phyloP scores from a whole-genome alignment of 2,797 vertebrate genomes.

The Cynodonichthys magdalenae region DNA sequence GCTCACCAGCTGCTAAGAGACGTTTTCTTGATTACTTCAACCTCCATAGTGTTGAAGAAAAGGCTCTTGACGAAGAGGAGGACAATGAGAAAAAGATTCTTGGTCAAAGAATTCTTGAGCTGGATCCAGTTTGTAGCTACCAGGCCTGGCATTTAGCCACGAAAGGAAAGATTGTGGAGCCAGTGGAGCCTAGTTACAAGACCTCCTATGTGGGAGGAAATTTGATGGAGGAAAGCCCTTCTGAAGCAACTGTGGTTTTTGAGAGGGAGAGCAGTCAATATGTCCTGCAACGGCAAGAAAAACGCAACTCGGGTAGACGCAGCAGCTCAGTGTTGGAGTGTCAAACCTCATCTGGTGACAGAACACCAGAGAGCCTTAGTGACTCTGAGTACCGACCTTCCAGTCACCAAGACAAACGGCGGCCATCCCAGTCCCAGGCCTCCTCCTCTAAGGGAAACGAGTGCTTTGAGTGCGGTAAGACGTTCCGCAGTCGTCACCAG shows the following conservation, averaged over 20 bases:
- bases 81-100: constrained; percentile 53
- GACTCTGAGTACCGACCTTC: constrained; percentile 87
- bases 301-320: constrained; percentile 80
- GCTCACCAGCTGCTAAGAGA: constrained; percentile 79
- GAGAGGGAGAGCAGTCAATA: constrained; percentile 89
- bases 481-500: constrained; percentile 94
- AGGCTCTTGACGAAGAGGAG: constrained; percentile 44
- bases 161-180: constrained; percentile 90
- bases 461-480: constrained; percentile 95
- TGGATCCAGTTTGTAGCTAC: constrained; percentile 95
- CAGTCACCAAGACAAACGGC: constrained; percentile 79
- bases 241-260: constrained; percentile 83
- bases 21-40: constrained; percentile 87
- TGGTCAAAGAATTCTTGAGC: constrained; percentile 88
- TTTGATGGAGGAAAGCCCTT: constrained; percentile 79
- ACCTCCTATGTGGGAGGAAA: constrained; percentile 73
- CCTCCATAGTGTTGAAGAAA: constrained; percentile 75
- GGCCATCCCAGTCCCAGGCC: constrained; percentile 76
- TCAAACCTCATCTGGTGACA: constrained; percentile 72
- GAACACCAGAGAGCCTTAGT: constrained; percentile 75
- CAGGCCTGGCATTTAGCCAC: constrained; percentile 96
- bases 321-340: constrained; percentile 73
- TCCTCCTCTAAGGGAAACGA: constrained; percentile 84
- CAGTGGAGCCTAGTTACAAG: constrained; percentile 84
- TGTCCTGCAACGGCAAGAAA: constrained; percentile 86